phyloP scores from a whole-genome alignment of 2,797 vertebrate genomes.

The Pristis pectinata region DNA sequence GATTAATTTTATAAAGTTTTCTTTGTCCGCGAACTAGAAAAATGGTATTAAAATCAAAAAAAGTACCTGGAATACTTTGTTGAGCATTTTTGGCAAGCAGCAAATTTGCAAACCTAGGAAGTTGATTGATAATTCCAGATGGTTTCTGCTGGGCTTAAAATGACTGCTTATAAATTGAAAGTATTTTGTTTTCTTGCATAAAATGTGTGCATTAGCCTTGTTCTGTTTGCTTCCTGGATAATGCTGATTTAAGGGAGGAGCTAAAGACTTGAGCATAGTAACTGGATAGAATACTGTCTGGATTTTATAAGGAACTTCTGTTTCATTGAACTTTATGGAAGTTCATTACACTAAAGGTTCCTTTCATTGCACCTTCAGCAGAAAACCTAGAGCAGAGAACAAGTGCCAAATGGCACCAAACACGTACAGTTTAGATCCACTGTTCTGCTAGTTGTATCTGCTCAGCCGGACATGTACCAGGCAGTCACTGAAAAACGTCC shows the following conservation, averaged over 20 bases:
- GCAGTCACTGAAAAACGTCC: background rate
- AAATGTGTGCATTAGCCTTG: background rate
- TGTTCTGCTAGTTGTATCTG: background rate
- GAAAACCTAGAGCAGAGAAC: background rate
- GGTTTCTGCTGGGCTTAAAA: background rate
- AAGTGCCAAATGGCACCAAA: background rate
- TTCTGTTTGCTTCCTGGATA: background rate
- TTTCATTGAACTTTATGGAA: background rate
- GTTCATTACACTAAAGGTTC: background rate
- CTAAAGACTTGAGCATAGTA: background rate
- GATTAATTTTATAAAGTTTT: background rate
- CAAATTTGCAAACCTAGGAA: background rate
- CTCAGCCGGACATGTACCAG: background rate
- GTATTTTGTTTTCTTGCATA: background rate
- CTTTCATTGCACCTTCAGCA: background rate
- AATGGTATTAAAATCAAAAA: background rate
- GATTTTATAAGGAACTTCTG: background rate
- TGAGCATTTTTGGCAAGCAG: background rate
- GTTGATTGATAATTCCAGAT: background rate
- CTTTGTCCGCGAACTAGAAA: background rate
- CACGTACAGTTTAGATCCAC: background rate
- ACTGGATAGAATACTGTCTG: background rate
- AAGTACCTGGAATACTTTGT: background rate
- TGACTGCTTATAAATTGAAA: background rate
- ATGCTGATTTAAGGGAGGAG: background rate